These are phyloP conservation scores for Cliona cf. orientalis DNA, from an alignment of 37 sponge, comb jelly and placozoan genomes.

Conservation along the genomic window DNA sequence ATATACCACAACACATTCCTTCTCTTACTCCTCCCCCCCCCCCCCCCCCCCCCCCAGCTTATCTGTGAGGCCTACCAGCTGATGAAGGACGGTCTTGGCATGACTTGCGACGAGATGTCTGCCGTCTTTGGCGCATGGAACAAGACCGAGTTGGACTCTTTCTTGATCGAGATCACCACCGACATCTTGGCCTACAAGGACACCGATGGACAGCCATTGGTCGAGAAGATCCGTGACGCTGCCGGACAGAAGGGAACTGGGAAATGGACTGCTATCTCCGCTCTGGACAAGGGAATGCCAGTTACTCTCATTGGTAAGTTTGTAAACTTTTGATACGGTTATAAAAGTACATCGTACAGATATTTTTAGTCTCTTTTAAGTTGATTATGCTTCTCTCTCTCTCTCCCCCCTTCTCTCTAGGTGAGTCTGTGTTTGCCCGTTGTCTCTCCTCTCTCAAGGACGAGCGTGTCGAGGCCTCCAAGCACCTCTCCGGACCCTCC, in stretches of 20 bases:
- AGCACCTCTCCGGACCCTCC: constrained; percentile 73
- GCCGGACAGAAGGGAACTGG: constrained; percentile 99
- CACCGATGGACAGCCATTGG: constrained; percentile 82
- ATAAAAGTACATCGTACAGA: background rate
- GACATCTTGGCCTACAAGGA: constrained; percentile 93
- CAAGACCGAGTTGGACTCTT: constrained; percentile 97
- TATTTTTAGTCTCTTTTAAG: background rate
- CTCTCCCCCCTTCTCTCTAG: constrained; percentile 18
- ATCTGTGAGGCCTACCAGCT: constrained; percentile 97
- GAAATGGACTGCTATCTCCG: constrained; percentile 99
- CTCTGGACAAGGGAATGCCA: constrained; percentile 95
- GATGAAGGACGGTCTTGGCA: constrained; percentile 92
- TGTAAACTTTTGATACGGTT: background rate
- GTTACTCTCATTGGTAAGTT: constrained; percentile 96
- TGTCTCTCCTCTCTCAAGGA: constrained; percentile 92
- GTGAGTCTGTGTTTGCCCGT: constrained; percentile 97
- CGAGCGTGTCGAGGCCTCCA: constrained; percentile 86
- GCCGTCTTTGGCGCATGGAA: constrained; percentile 92
- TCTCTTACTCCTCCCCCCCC: background rate
- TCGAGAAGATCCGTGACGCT: constrained; percentile 94
- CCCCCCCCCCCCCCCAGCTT: constrained; percentile 35
- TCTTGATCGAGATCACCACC: constrained; percentile 94
- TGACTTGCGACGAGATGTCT: constrained; percentile 87
- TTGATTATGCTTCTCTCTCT: background rate
- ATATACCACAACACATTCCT: background rate